phyloP scores from a whole-genome alignment of 2,888 invertebrate species.

The Drosophila nr. fundita region DNA sequence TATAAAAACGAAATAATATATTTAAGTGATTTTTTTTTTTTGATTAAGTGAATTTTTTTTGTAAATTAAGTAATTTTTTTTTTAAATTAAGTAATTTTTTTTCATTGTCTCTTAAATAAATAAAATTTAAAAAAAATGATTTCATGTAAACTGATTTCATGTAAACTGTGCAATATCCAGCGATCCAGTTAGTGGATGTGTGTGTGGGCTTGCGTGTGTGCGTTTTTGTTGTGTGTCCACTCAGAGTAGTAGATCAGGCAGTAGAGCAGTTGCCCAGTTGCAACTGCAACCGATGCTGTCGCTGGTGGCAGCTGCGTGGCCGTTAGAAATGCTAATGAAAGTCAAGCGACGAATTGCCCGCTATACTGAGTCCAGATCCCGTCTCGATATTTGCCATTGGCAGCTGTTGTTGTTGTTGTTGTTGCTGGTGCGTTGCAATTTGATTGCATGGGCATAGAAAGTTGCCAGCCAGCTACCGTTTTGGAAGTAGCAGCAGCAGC shows the following conservation, averaged over 20 bases:
- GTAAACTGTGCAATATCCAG: slow-evolving; percentile 45
- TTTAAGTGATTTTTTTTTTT: too few relatives aligned
- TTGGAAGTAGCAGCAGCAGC: slow-evolving; percentile 33
- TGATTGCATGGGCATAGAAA: slow-evolving; percentile 78
- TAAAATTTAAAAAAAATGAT: neutral
- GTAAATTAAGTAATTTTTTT: too few relatives aligned
- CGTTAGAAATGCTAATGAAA: slow-evolving; percentile 81
- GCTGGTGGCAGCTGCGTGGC: slow-evolving; percentile 73
- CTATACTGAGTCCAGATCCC: slow-evolving; percentile 29
- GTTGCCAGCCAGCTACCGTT: slow-evolving; percentile 75
- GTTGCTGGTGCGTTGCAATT: slow-evolving; percentile 68
- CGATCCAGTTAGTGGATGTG: slow-evolving; percentile 35
- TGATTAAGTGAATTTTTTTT: too few relatives aligned
- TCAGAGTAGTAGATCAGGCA: slow-evolving; percentile 45
- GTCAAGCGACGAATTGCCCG: slow-evolving; percentile 62
- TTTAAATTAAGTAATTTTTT: neutral
- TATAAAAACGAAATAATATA: neutral
- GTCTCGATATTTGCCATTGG: slow-evolving; percentile 44
- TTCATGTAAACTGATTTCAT: neutral
- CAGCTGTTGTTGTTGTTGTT: slow-evolving; percentile 48
- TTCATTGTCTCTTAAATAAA: neutral
- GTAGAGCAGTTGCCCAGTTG: slow-evolving; percentile 48
- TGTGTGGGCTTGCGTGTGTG: slow-evolving; percentile 3
- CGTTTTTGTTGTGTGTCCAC: slow-evolving; percentile 31
- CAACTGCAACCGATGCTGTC: slow-evolving; percentile 64